These are phyloP conservation scores for Ophion costatus DNA, from an alignment of 2,888 invertebrate genomes.

Conservation along the genomic window DNA sequence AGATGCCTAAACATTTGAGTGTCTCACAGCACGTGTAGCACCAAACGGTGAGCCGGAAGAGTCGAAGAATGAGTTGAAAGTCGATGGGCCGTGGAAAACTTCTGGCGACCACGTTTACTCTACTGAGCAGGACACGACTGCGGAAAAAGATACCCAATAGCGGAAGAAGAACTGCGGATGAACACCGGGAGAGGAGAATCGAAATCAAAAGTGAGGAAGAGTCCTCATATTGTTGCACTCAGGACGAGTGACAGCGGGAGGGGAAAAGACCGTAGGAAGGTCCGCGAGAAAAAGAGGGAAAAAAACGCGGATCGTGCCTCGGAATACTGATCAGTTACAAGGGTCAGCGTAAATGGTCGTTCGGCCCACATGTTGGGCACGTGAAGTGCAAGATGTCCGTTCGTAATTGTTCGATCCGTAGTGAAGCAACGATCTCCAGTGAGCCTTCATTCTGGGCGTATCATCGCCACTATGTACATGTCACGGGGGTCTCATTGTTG, in stretches of 20 bases:
- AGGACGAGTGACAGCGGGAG: constrained; percentile 47
- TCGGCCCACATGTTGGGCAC: constrained; percentile 72
- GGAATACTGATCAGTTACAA: constrained; percentile 73
- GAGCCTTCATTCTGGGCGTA: constrained; percentile 17
- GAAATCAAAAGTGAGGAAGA: constrained; percentile 11
- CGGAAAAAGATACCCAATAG: not conserved
- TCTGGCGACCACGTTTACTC: constrained; percentile 34
- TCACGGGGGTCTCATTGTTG: constrained; percentile 23
- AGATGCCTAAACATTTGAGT: not conserved
- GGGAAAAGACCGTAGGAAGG: not conserved
- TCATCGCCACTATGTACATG: constrained; percentile 11
- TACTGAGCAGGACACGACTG: not conserved
- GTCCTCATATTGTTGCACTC: constrained; percentile 24
- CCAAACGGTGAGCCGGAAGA: not conserved
- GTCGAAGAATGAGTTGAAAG: not conserved
- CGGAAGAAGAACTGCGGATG: not conserved
- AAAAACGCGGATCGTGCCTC: constrained; percentile 70
- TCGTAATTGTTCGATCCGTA: constrained; percentile 42
- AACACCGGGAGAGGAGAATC: not conserved
- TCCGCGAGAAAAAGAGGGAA: constrained; percentile 23
- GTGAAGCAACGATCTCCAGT: constrained; percentile 33
- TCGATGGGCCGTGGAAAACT: not conserved
- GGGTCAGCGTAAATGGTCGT: constrained; percentile 14
- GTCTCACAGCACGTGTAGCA: not conserved
- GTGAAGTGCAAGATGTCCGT: constrained; percentile 64